Conservation (phyloP, 2,113 vertebrate species). For the Nibea albiflora region DNA sequence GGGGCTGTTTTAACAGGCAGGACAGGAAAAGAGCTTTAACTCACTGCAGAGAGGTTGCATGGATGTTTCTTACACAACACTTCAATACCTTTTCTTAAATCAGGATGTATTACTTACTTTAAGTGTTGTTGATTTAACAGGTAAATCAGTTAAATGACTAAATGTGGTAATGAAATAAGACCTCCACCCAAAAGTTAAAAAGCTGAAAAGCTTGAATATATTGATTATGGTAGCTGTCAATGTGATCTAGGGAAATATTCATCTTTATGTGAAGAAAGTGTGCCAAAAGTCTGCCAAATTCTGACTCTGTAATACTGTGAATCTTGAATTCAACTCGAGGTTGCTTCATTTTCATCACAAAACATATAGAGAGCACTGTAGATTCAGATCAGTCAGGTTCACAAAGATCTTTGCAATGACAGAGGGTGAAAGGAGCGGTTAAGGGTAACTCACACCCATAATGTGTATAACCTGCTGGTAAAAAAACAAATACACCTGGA, state of each 20-base stretch:
- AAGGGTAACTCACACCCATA: background rate
- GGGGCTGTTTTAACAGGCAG: background rate
- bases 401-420: background rate
- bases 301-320: background rate
- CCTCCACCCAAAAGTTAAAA: background rate
- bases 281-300: no score
- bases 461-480: background rate
- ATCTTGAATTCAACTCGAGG: background rate
- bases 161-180: background rate
- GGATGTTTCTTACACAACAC: background rate
- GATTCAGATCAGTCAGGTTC: background rate
- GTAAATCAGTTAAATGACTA: background rate
- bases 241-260: background rate
- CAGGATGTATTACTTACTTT: background rate
- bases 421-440: background rate
- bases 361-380: background rate
- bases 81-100: background rate
- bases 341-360: background rate
- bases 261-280: background rate
- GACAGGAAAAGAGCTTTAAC: background rate
- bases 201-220: background rate
- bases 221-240: background rate
- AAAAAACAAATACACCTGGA: constrained; percentile 16
- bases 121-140: background rate
- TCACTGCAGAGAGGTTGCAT: background rate